Evolutionary conservation across 2,888 invertebrate genomes (phyloP).

Genomic region (Yponomeuta malinellus): DNA sequence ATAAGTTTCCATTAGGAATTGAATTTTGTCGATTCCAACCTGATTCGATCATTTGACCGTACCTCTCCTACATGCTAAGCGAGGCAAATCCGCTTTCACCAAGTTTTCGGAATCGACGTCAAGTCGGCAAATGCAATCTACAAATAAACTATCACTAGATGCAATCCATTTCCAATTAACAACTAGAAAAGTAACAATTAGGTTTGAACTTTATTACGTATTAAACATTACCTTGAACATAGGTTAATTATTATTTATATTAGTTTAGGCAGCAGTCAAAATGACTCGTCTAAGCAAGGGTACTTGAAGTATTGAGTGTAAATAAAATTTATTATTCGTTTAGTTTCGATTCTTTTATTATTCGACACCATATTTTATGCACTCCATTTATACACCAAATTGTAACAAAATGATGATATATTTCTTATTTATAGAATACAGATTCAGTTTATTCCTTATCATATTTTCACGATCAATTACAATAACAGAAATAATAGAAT

Average conservation of each 20-base stretch:
- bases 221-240: no score
- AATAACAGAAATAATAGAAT: background rate
- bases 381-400: slow-evolving; percentile 67
- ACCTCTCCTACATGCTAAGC: slow-evolving; percentile 14
- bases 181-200: no score
- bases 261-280: no score
- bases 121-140: background rate
- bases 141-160: no score
- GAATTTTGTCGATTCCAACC: slow-evolving; percentile 18
- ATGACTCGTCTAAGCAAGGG: no score
- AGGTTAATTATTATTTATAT: no score
- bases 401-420: slow-evolving; percentile 70
- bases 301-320: background rate
- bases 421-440: background rate
- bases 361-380: slow-evolving; percentile 70
- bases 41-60: slow-evolving; percentile 30
- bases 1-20: background rate
- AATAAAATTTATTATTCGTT: background rate
- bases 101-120: background rate
- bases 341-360: slow-evolving; percentile 51
- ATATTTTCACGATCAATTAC: background rate
- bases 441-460: background rate
- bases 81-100: background rate
- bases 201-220: no score
- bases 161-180: no score